Evolutionary conservation across 2,113 vertebrate genomes (phyloP).

Genomic region (Oreochromis spilurus): DNA sequence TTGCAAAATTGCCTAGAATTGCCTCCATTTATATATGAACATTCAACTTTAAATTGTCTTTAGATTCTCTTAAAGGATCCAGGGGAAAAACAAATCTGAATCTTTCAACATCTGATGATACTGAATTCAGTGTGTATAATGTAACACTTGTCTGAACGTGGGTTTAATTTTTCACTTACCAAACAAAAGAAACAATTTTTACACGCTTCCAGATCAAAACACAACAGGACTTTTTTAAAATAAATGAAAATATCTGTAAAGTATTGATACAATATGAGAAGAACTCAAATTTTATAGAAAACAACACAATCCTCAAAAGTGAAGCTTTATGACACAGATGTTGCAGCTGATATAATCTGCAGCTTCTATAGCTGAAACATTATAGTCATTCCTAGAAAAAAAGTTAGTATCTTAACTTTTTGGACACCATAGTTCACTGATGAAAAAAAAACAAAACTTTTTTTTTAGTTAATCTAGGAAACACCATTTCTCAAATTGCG

Average conservation of each 20-base stretch:
- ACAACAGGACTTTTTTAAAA: not conserved
- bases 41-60: not conserved
- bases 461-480: not conserved
- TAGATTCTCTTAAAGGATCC: not conserved
- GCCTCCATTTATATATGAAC: not conserved
- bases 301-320: not conserved
- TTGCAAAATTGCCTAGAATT: not conserved
- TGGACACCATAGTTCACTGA: not conserved
- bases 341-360: not conserved
- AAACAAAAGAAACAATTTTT: not conserved
- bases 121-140: not conserved
- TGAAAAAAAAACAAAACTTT: fast-evolving
- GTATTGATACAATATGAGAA: not conserved
- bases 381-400: not conserved
- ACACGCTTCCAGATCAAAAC: not conserved
- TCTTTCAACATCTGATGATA: not conserved
- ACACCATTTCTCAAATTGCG: not conserved
- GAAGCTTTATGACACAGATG: not conserved
- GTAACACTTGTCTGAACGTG: not conserved
- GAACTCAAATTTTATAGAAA: not conserved
- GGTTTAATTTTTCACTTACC: not conserved
- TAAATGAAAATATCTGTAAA: not conserved
- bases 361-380: not conserved
- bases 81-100: not conserved
- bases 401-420: not conserved